Evolutionary conservation across 1,140 invertebrate genomes (phyloP).

Genomic region (Saccostrea glomerata): DNA sequence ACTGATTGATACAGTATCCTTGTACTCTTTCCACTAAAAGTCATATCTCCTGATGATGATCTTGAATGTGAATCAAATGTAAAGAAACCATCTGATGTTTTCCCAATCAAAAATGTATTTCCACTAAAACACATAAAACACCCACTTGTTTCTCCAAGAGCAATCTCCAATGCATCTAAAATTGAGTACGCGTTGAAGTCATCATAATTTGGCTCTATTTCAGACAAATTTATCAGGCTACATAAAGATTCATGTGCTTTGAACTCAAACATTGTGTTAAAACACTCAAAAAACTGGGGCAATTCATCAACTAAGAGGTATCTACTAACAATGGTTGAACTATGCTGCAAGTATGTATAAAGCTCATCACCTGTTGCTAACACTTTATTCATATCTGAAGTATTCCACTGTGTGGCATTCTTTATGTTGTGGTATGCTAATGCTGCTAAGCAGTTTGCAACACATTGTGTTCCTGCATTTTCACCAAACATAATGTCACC

Average conservation of each 20-base stretch:
- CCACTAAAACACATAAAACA: neutral
- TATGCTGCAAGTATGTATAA: neutral
- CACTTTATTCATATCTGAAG: conserved; percentile 11
- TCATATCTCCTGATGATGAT: neutral
- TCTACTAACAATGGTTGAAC: neutral
- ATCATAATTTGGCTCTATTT: neutral
- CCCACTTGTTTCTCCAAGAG: neutral
- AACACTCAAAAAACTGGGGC: conserved; percentile 2
- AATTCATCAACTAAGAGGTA: conserved; percentile 8
- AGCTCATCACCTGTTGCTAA: conserved; percentile 42
- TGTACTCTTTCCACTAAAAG: conserved; percentile 23
- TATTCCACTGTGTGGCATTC: conserved; percentile 1
- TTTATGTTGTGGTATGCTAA: conserved; percentile 20
- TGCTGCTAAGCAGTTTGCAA: conserved; percentile 44
- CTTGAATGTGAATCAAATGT: conserved; percentile 26
- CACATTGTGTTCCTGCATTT: conserved; percentile 44
- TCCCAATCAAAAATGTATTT: neutral
- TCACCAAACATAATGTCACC: conserved; percentile 33
- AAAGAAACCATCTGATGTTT: neutral
- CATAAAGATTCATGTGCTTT: neutral
- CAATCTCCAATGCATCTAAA: neutral
- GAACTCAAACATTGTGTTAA: neutral
- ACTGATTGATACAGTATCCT: neutral
- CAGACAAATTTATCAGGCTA: neutral
- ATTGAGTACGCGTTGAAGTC: neutral